Conservation (phyloP, 1,140 invertebrate genomes). For the Phymastichus coffea region DNA sequence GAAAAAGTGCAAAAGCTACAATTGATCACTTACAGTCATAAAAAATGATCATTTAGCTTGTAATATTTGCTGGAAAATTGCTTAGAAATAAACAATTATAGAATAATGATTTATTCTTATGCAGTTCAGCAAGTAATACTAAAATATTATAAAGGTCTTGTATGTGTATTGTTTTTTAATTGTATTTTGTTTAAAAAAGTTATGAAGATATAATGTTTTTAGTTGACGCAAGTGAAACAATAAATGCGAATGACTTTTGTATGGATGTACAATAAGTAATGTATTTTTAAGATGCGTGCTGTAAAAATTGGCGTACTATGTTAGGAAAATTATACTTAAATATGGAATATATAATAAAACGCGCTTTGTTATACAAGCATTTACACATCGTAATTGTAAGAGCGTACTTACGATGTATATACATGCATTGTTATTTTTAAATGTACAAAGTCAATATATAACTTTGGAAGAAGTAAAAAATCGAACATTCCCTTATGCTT, state of each 20-base stretch:
- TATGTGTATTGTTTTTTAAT: constrained; percentile 7
- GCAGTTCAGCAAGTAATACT: background rate
- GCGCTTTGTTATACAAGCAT: background rate
- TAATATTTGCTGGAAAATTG: background rate
- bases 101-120: constrained; percentile 2
- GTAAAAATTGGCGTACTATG: constrained; percentile 1
- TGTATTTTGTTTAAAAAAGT: background rate
- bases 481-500: constrained; percentile 9
- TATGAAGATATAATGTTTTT: background rate
- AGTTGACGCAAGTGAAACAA: too few species aligned
- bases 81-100: constrained; percentile 5
- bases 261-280: background rate
- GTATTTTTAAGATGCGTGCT: background rate
- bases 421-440: background rate
- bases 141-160: background rate
- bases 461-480: background rate
- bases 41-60: constrained; percentile 13
- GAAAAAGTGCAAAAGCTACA: constrained; percentile 7
- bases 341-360: background rate
- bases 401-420: constrained; percentile 1
- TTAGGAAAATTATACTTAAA: background rate
- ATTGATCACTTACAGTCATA: constrained; percentile 5
- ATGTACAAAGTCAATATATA: constrained; percentile 4
- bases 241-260: background rate
- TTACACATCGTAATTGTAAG: background rate